Base-by-base conservation (phyloP, 2,888 invertebrate genomes). In the Amiota minor region DNA sequence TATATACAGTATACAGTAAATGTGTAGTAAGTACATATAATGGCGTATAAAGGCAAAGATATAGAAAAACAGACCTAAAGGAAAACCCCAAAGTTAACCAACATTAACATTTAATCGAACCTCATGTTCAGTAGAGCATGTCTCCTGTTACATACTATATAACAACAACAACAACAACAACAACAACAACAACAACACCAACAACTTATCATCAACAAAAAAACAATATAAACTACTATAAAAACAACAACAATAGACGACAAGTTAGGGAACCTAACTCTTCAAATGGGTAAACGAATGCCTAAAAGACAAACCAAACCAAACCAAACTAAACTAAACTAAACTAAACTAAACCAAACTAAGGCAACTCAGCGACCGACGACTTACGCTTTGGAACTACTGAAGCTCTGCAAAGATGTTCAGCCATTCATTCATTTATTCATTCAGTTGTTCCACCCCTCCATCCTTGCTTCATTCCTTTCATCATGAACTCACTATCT, bases 61-160 rank as follows among this genome's bases (percentile, higher is more conserved):
- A 77, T 70, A 76, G 78, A 46, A 47, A 67, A 77, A 78, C 78
- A 77, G 78, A 79, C 77, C 75, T 67, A 79, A 80, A 83, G 83
- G 83, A 86, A 87, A 85, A 82, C 83, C 81, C 81, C 85, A 86
- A 88, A 88, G 87, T 88, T 87, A 88, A 88, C 87, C 88, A 88
- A 87, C 87, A 88, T 88, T 88, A 88, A 87, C 88, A 88, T 88
- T 88, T 88, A 88, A 88, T 88, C 88, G 88, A 88, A 88, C 88
- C 87, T 88, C 87, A 87, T 85, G 88, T 88, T 88, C 88, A 88
- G 87, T 88, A 88, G 88, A 88, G 88, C 88, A 83, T 88, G 83
- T 88, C 88, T 88, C 88, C 88, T 87, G 88, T 84, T 84, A 82
- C 83, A 86, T 80, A 86, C 80, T 77, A 82, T 81, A 78, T 84